Evolutionary conservation across 2,888 invertebrate species (phyloP).

Genomic region (Tanypteryx hageni): DNA sequence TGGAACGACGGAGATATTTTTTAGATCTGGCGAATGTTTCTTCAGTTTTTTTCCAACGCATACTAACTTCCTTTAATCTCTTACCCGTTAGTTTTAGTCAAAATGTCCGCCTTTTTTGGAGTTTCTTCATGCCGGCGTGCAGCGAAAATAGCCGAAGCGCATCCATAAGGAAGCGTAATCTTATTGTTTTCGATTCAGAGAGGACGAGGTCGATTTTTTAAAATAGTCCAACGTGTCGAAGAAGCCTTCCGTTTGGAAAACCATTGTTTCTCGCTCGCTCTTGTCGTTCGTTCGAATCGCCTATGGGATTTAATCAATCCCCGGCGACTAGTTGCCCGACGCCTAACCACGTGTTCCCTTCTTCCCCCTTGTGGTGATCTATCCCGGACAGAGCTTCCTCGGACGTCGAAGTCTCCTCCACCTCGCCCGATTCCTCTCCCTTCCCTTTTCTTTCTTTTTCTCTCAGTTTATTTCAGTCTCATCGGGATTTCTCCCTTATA

Average conservation of each 20-base stretch:
- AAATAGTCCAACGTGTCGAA: not conserved
- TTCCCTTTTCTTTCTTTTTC: not conserved
- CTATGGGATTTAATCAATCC: not conserved
- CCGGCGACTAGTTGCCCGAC: conserved; percentile 1
- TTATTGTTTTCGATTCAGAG: no score
- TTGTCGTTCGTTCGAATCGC: not conserved
- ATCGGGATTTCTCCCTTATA: conserved; percentile 35
- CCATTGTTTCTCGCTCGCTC: not conserved
- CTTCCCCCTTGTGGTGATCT: not conserved
- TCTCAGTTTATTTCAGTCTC: conserved; percentile 23
- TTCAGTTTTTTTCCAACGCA: no score
- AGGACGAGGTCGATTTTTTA: not conserved
- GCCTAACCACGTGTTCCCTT: conserved; percentile 25
- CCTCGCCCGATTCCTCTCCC: conserved; percentile 17
- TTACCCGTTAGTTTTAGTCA: no score
- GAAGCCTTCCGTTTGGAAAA: not conserved
- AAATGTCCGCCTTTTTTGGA: no score
- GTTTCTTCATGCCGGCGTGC: no score
- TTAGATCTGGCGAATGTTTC: no score
- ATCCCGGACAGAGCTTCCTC: not conserved
- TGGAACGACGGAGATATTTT: no score
- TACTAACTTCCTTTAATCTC: no score
- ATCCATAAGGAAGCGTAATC: no score
- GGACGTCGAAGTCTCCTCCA: conserved; percentile 28
- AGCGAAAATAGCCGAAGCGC: no score